A percentile compares a stretch with the other conserved stretches of the same genome.
Conservation (phyloP, 2,797 vertebrate species). For the Nannoperca australis region DNA sequence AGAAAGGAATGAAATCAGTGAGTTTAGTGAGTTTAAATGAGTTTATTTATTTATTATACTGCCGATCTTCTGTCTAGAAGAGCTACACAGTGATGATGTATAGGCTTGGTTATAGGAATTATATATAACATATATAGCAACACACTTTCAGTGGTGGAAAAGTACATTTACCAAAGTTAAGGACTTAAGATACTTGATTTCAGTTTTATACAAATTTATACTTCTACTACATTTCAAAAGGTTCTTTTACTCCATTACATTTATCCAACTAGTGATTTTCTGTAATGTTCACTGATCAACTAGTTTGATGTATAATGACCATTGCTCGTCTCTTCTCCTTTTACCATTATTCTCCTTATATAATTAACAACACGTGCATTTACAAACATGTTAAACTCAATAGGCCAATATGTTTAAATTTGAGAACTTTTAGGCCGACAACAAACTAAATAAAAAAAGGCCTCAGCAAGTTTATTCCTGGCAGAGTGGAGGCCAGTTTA, state of each 20-base stretch:
- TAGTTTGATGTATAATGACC: no score
- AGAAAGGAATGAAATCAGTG: background rate
- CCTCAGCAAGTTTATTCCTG: background rate
- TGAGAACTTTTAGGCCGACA: background rate
- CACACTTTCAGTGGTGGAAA: background rate
- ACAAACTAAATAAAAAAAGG: background rate
- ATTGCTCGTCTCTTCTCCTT: no score
- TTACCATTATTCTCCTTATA: no score
- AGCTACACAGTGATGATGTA: background rate
- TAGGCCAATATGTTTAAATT: background rate
- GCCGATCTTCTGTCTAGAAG: no score
- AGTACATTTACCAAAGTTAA: background rate
- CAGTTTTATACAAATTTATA: background rate
- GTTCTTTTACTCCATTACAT: background rate
- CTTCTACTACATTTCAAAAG: background rate
- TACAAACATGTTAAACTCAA: no score
- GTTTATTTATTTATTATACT: background rate
- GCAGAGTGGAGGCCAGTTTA: background rate
- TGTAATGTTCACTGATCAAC: no score
- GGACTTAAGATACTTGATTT: background rate
- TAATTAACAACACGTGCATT: no score
- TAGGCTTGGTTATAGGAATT: background rate
- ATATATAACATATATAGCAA: background rate
- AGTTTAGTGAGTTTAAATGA: no score
- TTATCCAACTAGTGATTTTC: no score